phyloP scores from a whole-genome alignment of 2,113 vertebrate species.

The Eclectus roratus region DNA sequence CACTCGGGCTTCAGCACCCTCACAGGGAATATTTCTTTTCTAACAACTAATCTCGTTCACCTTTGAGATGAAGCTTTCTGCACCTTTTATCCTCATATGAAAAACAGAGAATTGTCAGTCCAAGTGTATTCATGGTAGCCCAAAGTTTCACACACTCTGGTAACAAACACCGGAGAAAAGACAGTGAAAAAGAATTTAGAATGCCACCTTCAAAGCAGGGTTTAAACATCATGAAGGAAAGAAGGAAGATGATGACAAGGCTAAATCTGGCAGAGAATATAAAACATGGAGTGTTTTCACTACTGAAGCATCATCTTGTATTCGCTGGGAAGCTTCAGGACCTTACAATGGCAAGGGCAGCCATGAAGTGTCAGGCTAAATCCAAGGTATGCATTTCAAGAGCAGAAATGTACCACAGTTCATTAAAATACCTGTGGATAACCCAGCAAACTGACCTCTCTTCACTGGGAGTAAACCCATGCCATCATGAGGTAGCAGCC shows the following conservation, averaged over 20 bases:
- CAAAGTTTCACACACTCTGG: neutral
- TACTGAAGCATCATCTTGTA: neutral
- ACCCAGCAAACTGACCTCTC: neutral
- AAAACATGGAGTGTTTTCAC: neutral
- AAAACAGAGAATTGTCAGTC: neutral
- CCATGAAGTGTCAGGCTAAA: neutral
- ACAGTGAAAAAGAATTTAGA: neutral
- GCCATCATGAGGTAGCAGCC: neutral
- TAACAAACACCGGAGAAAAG: neutral
- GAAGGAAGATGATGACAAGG: neutral
- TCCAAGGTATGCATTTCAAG: neutral
- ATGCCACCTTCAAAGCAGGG: neutral
- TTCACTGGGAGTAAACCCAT: neutral
- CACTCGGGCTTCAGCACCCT: neutral
- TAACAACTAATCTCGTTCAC: neutral
- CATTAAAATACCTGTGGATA: no score
- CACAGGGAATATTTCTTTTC: neutral
- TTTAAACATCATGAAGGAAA: neutral
- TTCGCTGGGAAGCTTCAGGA: neutral
- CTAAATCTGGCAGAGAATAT: neutral
- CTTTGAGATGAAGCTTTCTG: neutral
- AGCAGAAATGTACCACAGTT: neutral
- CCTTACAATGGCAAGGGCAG: neutral
- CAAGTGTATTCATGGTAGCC: accelerated
- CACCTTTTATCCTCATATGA: neutral